A percentile compares a stretch with the other conserved stretches of the same genome.
Conservation (phyloP, 2,113 vertebrate genomes). For the Melanerpes formicivorus region DNA sequence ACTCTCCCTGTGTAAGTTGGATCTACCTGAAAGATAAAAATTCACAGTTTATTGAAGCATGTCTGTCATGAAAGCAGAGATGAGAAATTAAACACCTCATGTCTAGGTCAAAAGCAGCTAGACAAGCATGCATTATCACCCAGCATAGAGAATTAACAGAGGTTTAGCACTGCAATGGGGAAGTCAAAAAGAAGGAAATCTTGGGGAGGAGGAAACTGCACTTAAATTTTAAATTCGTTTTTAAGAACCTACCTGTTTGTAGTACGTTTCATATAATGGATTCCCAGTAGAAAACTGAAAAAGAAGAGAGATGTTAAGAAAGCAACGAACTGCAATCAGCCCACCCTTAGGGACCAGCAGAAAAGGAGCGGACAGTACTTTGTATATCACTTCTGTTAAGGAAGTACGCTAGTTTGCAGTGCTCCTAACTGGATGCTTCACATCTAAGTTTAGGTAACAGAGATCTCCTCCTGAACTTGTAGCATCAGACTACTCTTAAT, state of each 20-base stretch:
- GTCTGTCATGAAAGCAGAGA: not conserved
- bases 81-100: not conserved
- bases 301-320: not conserved
- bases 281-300: constrained; percentile 89
- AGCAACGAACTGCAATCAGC: not conserved
- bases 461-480: not conserved
- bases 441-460: not conserved
- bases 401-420: not conserved
- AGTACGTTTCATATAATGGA: constrained; percentile 91
- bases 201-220: not conserved
- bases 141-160: not conserved
- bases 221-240: not conserved
- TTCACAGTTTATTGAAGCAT: not conserved
- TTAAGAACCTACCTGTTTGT: constrained; percentile 88
- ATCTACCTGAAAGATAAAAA: constrained; percentile 84
- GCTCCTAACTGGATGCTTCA: not conserved
- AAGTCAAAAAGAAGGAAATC: not conserved
- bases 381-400: not conserved
- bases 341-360: not conserved
- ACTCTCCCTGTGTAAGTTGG: constrained; percentile 90
- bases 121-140: not conserved
- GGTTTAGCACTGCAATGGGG: not conserved
- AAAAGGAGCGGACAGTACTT: accelerated
- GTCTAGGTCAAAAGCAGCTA: not conserved
- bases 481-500: not conserved